A percentile compares a stretch with the other conserved stretches of the same genome.
These are phyloP conservation scores for Ia io DNA, from an alignment of 2,113 vertebrate genomes.

Conservation along the genomic window DNA sequence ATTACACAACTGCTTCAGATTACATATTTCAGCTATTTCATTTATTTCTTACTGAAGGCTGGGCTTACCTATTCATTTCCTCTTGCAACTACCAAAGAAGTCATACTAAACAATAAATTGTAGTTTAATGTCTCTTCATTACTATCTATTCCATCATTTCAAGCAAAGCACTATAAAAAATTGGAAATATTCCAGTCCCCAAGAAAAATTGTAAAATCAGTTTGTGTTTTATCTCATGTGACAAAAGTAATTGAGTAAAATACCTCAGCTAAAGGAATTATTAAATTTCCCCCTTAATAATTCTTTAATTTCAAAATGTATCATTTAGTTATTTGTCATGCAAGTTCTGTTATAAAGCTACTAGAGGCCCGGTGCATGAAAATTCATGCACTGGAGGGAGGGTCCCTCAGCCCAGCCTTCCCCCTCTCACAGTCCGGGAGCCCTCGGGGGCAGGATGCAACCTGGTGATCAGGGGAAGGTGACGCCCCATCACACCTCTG, in stretches of 20 bases:
- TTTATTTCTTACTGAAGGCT: neutral
- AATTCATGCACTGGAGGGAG: no score
- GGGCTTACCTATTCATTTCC: neutral
- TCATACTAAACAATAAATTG: conserved; percentile 21
- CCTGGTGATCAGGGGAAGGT: no score
- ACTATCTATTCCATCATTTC: neutral
- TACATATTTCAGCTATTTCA: neutral
- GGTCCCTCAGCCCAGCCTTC: no score
- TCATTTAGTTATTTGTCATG: neutral
- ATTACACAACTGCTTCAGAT: neutral
- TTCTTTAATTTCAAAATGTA: neutral
- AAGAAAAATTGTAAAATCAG: neutral
- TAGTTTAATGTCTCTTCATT: neutral
- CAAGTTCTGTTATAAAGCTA: neutral
- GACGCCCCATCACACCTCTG: no score
- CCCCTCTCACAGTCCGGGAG: no score
- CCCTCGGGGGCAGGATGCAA: no score
- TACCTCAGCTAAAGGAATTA: neutral
- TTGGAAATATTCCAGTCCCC: neutral
- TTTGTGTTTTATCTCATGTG: neutral
- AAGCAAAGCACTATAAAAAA: neutral
- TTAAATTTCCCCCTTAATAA: neutral
- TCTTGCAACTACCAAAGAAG: neutral
- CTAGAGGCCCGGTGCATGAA: no score
- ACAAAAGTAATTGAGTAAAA: conserved; percentile 17